phyloP scores from a whole-genome alignment of 2,113 vertebrate species.

The Galemys pyrenaicus region DNA sequence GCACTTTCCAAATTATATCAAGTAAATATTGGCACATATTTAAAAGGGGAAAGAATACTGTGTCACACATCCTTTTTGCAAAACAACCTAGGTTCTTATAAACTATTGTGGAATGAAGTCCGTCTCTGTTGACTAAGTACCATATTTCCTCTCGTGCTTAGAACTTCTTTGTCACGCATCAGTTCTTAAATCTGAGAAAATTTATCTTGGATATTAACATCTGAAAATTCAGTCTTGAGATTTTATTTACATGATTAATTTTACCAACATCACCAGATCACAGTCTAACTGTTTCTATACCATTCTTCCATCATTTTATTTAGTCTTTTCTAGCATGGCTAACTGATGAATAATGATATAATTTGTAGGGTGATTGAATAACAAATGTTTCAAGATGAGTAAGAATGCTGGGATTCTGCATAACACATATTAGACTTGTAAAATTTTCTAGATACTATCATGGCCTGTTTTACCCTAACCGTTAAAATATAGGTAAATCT shows the following conservation, averaged over 20 bases:
- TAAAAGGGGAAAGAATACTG: neutral
- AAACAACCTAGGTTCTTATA: neutral
- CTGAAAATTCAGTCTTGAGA: neutral
- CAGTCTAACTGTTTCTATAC: neutral
- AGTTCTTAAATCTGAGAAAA: neutral
- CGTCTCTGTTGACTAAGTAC: neutral
- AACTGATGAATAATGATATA: neutral
- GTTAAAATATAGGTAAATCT: neutral
- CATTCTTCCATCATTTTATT: neutral
- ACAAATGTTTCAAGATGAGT: neutral
- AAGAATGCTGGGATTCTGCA: neutral
- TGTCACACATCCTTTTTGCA: neutral
- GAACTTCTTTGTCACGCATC: neutral
- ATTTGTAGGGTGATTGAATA: conserved; percentile 23
- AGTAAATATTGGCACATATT: neutral
- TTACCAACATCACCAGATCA: neutral
- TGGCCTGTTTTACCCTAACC: neutral
- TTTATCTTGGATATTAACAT: neutral
- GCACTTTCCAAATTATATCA: neutral
- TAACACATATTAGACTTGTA: neutral
- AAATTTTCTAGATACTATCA: neutral
- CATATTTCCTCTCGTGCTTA: conserved; percentile 7
- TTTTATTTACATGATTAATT: neutral
- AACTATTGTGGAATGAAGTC: neutral
- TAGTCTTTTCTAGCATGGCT: neutral